Conservation (phyloP, 2,888 invertebrate genomes). For the Trissolcus japonicus region DNA sequence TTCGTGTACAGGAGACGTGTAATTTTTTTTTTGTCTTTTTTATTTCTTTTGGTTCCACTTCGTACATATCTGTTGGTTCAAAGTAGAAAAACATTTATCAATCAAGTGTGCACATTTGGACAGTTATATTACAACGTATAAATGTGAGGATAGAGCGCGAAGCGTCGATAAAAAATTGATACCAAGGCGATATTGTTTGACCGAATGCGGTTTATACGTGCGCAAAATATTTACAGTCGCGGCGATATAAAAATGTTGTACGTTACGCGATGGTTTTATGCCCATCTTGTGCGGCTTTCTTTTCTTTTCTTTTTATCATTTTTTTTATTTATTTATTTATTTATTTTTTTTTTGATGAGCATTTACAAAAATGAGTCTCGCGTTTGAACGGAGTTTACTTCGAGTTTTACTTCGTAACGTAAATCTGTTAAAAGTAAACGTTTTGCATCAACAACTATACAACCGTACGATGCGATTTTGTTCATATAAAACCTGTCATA, state of each 20-base stretch:
- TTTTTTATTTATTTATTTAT: too few relatives aligned
- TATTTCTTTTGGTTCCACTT: background rate
- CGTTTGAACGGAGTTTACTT: conserved; percentile 41
- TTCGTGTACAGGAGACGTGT: too few relatives aligned
- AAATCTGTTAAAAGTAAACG: conserved; percentile 44
- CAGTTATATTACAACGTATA: conserved; percentile 54
- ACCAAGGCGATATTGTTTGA: conserved; percentile 39
- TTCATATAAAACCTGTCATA: conserved; percentile 42
- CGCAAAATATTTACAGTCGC: conserved; percentile 52
- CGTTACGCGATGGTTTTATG: conserved; percentile 34
- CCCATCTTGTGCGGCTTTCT: conserved; percentile 44
- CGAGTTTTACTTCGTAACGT: conserved; percentile 26
- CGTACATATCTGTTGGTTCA: conserved; percentile 7
- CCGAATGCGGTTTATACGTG: conserved; percentile 38
- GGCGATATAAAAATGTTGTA: conserved; percentile 53
- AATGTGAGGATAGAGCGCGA: conserved; percentile 45
- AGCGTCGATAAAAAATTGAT: conserved; percentile 47
- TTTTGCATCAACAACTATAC: conserved; percentile 37
- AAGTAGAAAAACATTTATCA: conserved; percentile 50
- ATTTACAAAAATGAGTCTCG: conserved; percentile 46
- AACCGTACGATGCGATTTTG: conserved; percentile 35
- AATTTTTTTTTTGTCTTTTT: background rate
- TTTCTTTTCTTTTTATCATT: background rate
- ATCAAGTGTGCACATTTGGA: conserved; percentile 44
- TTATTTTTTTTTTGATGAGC: conserved; percentile 22